phyloP scores from a whole-genome alignment of 1,140 invertebrate species.

The Macrocentrus cingulum region DNA sequence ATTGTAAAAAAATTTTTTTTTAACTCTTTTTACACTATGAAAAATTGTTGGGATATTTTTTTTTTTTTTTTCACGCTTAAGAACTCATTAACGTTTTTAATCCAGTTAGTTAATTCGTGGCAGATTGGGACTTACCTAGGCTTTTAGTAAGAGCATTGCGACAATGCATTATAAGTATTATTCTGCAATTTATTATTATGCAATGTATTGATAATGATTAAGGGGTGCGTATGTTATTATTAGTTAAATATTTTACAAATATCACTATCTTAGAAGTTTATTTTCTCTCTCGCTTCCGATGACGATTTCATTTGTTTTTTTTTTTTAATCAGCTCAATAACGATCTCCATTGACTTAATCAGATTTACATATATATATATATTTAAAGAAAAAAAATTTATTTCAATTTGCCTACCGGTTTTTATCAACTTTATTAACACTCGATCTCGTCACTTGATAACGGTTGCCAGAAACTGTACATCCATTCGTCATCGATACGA shows the following conservation, averaged over 20 bases:
- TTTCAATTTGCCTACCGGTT: no score
- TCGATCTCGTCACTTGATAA: no score
- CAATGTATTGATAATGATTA: constrained; percentile 9
- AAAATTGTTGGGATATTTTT: constrained; percentile 9
- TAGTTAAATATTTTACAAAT: no score
- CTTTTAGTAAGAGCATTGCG: neutral
- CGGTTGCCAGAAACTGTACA: no score
- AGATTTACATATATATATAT: no score
- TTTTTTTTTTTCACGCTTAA: no score
- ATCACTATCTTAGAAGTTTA: neutral
- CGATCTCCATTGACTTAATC: neutral
- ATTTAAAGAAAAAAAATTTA: no score
- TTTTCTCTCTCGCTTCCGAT: neutral
- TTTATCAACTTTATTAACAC: no score
- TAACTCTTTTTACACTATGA: no score
- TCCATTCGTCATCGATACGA: constrained; percentile 10
- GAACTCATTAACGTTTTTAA: no score
- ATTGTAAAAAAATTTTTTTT: no score
- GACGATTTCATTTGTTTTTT: neutral
- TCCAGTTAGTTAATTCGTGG: constrained; percentile 22
- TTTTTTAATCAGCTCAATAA: neutral
- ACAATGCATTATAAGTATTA: constrained; percentile 19
- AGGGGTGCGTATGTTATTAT: neutral
- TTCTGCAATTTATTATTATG: constrained; percentile 3
- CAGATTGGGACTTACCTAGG: constrained; percentile 11